Percentiles rank a stretch among this genome's conserved stretches.
phyloP scores from a whole-genome alignment of 1,140 invertebrate species.

The Bombyx mori region DNA sequence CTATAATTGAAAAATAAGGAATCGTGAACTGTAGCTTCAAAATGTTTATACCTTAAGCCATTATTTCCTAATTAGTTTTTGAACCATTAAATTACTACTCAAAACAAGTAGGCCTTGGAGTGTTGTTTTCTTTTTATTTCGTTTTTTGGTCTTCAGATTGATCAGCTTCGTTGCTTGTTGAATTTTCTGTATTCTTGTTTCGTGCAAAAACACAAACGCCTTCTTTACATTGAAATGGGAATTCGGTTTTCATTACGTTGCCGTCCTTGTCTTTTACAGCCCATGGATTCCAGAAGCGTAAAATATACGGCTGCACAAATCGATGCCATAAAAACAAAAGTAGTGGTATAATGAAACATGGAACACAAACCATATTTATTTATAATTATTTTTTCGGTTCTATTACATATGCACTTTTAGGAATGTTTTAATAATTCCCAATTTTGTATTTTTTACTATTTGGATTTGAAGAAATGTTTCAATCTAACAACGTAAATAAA shows the following conservation, averaged over 20 bases:
- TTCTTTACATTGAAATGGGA: conserved; percentile 73
- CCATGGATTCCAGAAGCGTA: conserved; percentile 85
- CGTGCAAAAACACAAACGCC: conserved; percentile 51
- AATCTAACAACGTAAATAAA: no score
- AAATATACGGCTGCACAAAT: conserved; percentile 80
- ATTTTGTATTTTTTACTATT: no score
- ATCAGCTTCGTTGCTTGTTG: conserved; percentile 4
- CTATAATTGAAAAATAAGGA: no score
- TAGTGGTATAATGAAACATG: conserved; percentile 83
- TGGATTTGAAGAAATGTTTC: no score
- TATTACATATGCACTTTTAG: no score
- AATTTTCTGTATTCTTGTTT: conserved; percentile 27
- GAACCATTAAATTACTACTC: neutral
- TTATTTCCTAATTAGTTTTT: neutral
- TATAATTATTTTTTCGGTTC: no score
- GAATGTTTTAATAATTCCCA: no score
- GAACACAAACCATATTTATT: conserved; percentile 80
- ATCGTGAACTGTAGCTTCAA: neutral
- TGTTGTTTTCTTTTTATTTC: conserved; percentile 14
- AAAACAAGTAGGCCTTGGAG: conserved; percentile 10
- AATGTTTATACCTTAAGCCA: neutral
- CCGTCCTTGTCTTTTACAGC: conserved; percentile 73
- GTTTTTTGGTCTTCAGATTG: conserved; percentile 8
- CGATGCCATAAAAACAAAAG: conserved; percentile 83
- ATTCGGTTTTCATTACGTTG: conserved; percentile 66